Evolutionary conservation across 2,797 vertebrate species (phyloP).

Genomic region (Cuculus canorus): DNA sequence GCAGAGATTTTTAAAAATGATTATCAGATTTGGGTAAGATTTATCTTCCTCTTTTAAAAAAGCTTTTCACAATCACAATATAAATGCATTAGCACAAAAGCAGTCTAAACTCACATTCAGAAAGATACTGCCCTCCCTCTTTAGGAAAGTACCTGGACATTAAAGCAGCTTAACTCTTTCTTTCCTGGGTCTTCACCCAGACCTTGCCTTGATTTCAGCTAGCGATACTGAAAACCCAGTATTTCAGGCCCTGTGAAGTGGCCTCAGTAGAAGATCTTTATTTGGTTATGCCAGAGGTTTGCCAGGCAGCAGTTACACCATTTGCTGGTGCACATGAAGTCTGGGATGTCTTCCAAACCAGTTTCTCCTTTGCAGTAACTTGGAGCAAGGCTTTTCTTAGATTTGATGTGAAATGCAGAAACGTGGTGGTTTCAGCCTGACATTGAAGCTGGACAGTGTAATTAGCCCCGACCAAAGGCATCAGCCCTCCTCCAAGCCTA

Average conservation of each 20-base stretch:
- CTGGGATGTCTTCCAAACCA: neutral
- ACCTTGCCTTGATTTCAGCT: neutral
- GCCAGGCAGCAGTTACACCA: neutral
- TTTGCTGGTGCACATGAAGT: neutral
- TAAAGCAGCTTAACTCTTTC: slow-evolving; percentile 41
- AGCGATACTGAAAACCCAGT: neutral
- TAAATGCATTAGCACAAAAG: slow-evolving; percentile 62
- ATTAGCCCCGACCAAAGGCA: rapidly evolving
- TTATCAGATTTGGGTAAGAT: slow-evolving; percentile 79
- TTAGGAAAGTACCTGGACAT: neutral
- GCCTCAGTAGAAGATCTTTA: neutral
- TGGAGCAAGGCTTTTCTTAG: neutral
- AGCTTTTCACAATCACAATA: slow-evolving; percentile 59
- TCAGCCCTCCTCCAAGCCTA: neutral
- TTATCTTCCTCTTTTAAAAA: slow-evolving; percentile 70
- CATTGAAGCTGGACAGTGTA: neutral
- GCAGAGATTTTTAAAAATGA: slow-evolving; percentile 71
- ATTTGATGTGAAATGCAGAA: neutral
- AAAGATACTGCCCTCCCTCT: neutral
- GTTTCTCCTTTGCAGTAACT: neutral
- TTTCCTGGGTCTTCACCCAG: neutral
- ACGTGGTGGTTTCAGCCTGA: rapidly evolving
- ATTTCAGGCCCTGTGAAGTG: neutral
- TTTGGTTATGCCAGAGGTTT: neutral
- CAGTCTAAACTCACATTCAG: slow-evolving; percentile 15